Conservation (phyloP, 64 coral and sea anemone species). For the Porites australiensis region DNA sequence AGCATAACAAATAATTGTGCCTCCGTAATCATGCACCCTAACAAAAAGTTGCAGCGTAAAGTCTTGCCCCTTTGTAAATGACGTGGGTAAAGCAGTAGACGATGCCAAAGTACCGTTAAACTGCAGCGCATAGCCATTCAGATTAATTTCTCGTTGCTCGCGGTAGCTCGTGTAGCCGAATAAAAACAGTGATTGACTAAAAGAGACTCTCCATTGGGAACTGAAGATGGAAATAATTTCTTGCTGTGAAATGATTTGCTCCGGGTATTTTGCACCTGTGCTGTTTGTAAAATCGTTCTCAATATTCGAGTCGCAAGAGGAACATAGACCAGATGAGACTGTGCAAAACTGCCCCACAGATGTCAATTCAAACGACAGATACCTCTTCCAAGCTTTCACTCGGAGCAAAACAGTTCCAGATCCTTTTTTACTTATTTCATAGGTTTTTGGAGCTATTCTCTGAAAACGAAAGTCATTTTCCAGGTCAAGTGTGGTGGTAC, state of each 20-base stretch:
- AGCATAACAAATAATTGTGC: constrained; percentile 92
- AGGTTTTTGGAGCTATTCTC: constrained; percentile 50
- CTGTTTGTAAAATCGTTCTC: constrained; percentile 87
- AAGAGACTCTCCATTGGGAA: constrained; percentile 43
- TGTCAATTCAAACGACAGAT: constrained; percentile 79
- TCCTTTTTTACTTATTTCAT: constrained; percentile 50
- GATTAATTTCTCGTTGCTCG: constrained; percentile 67
- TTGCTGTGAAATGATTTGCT: constrained; percentile 19
- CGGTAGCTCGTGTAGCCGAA: constrained; percentile 63
- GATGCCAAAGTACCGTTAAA: constrained; percentile 87
- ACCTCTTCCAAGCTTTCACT: constrained; percentile 84
- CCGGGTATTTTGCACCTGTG: constrained; percentile 9
- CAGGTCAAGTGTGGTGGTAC: constrained; percentile 31
- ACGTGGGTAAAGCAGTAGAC: constrained; percentile 31
- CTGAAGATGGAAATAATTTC: constrained; percentile 50
- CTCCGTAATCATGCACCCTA: constrained; percentile 61
- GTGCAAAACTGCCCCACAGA: constrained; percentile 41
- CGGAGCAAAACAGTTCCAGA: constrained; percentile 37
- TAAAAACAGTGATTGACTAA: constrained; percentile 83
- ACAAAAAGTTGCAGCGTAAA: constrained; percentile 92
- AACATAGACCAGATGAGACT: constrained; percentile 78
- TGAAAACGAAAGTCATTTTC: constrained; percentile 50
- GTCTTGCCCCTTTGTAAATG: constrained; percentile 58
- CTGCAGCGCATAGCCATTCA: constrained; percentile 70
- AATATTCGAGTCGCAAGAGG: constrained; percentile 82